Evolutionary conservation across 2,797 vertebrate species (phyloP), one percentile per base, ranked within the genome.

Genomic region (Fistularia commersonii): DNA sequence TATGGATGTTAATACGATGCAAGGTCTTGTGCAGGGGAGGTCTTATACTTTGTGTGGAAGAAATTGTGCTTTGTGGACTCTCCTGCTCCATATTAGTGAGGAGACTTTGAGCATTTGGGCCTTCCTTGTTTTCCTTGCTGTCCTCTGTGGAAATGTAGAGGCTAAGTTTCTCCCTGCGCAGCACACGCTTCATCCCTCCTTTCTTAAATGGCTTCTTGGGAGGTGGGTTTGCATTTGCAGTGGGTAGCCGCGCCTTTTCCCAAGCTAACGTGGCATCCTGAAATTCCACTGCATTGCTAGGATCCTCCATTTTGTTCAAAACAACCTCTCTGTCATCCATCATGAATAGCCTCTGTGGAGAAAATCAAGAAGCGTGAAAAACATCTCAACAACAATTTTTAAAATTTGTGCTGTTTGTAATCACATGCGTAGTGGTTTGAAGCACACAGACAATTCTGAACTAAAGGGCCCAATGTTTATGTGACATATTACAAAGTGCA

Each of bases 51-150:
- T 87, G 86, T 6, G 84, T 88, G 48, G 90, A 91, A 57, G 90
- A 90, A 69, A 91, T 87, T 38, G 89, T 92, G 80, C 87, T 92
- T 68, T 92, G 90, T 0, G 90, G 90, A 63, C 89, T 92, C 62
- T 92, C 90, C 79, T 92, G 91, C 74, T 92, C 90, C 87, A 92
- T 91, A 43, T 91, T 86, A 40, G 84, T 82, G 56, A 92, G 88
- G 15, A 92, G 88, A 45, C 85, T 86, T 61, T 88, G 87, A 5
- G 64, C 76, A 0, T 86, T 91, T 42, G 83, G 81, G 39, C 48
- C 56, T 8, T 87, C 87, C 5, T 62, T 72, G 57, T 58, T 74
- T 4, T 8, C 82, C 77, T 91, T 90, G 55, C 45, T 36, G n/a
- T 89, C 85, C 39, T 88, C 88, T 5, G 81, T 54, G 61, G 63